Percentiles rank a stretch among this genome's conserved stretches.
phyloP scores from a whole-genome alignment of 2,113 vertebrate species.

The Melanerpes aurifrons region DNA sequence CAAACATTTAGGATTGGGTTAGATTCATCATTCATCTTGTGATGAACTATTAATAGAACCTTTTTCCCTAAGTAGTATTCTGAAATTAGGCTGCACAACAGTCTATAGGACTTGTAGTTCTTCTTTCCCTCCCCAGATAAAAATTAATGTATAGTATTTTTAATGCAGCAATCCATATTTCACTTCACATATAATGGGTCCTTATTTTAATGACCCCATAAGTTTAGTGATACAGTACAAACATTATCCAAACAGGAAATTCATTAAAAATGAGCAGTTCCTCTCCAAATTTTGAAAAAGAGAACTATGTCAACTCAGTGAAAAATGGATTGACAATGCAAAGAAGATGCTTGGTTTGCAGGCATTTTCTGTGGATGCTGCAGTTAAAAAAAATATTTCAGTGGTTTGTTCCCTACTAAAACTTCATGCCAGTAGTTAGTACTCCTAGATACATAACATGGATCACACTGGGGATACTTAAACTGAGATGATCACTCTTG shows the following conservation, averaged over 20 bases:
- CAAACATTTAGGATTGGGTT: conserved; percentile 32
- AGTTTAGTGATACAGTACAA: not conserved
- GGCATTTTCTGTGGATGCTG: not conserved
- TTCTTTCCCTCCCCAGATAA: not conserved
- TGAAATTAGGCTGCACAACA: conserved; percentile 47
- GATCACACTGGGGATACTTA: not conserved
- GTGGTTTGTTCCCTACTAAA: not conserved
- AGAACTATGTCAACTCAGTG: not conserved
- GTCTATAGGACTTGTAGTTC: not conserved
- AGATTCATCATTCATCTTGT: conserved; percentile 62
- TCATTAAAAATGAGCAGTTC: not conserved
- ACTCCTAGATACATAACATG: not conserved
- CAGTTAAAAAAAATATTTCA: not conserved
- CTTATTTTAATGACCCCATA: not conserved
- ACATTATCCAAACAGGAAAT: not conserved
- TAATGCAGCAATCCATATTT: not conserved
- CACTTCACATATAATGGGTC: not conserved
- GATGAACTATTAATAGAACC: conserved; percentile 60
- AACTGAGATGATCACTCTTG: not conserved
- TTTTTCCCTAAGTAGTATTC: conserved; percentile 12
- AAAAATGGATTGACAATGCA: not conserved
- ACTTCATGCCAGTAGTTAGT: not conserved
- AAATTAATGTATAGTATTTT: conserved; percentile 1
- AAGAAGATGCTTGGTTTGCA: not conserved
- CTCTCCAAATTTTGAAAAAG: not conserved